Percentiles rank a stretch among this genome's conserved stretches.
Evolutionary conservation across 2,113 vertebrate species (phyloP).

Genomic region (Camelus bactrianus): DNA sequence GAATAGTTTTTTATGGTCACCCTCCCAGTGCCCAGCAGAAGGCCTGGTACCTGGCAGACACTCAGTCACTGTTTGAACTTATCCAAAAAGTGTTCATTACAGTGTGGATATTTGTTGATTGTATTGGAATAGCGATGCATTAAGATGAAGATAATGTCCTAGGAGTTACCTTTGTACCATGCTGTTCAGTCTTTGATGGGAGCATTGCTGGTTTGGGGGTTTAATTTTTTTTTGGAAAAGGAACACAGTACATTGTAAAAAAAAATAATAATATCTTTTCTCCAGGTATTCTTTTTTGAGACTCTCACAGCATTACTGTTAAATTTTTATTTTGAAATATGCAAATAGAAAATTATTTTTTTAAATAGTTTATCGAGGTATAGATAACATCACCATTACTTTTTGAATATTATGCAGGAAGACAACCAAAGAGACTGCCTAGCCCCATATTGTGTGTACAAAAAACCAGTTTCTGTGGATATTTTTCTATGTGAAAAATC

Average conservation of each 20-base stretch:
- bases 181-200: background rate
- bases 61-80: background rate
- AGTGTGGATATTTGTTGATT: background rate
- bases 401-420: conserved; percentile 41
- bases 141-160: background rate
- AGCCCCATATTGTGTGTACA: conserved; percentile 57
- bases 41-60: background rate
- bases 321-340: conserved; percentile 55
- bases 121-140: background rate
- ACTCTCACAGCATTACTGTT: background rate
- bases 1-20: background rate
- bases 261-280: background rate
- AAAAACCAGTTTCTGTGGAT: conserved; percentile 46
- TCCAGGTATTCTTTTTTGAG: conserved; percentile 55
- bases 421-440: conserved; percentile 74
- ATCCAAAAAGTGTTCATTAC: background rate
- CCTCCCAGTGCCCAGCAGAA: background rate
- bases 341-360: conserved; percentile 19
- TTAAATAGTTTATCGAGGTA: background rate
- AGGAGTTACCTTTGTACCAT: background rate
- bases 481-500: conserved; percentile 81
- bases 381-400: background rate
- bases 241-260: background rate
- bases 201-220: background rate
- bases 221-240: conserved; percentile 23